Evolutionary conservation across 1,140 invertebrate genomes (phyloP), one percentile per base, ranked within the genome.

Genomic region (Zaprionus vittiger): DNA sequence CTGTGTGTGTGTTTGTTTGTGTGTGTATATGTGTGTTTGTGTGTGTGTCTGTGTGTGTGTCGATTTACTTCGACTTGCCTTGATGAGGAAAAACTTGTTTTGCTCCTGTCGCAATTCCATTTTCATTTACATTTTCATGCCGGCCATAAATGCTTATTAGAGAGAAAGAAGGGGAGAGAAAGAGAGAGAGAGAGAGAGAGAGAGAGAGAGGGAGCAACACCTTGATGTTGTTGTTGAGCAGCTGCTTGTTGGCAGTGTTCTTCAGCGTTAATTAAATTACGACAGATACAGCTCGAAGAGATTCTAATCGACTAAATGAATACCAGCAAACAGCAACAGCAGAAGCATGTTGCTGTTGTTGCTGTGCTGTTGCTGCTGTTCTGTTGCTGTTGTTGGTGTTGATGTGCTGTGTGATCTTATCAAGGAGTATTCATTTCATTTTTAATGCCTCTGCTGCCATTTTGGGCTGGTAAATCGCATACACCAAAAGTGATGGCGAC

Each of bases 71-170:
- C 41, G 41, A 47, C 41, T 47, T 17, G 41, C 2, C 5, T 17
- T 47, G 41, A 47, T 17, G 41, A 47, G 41, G 41, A 49, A 41
- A 31, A 69, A 70, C 59, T 62, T 74, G 72, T 70, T 74, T 70
- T 56, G 60, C 72, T 70, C n/a, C 72, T 70, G 52, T 57, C 66
- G 72, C 72, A 63, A 70, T 74, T 70, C 38, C 60, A 75, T 75
- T 75, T 71, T 59, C 73, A 75, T 75, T 75, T 70, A 63, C 59
- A 75, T 63, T 75, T 75, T 64, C 73, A 71, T 71, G 73, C 72
- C 69, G 73, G 60, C 60, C 73, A 64, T 75, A 75, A 75, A 75
- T 75, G 67, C 44, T 76, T 65, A 68, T 70, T 62, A 69, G 26
- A 37, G 2, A 9, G n/a, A 17, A n/a, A 17, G 15, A 9, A 2